Conservation (phyloP, 2,888 invertebrate species). For the Conomelus anceps region DNA sequence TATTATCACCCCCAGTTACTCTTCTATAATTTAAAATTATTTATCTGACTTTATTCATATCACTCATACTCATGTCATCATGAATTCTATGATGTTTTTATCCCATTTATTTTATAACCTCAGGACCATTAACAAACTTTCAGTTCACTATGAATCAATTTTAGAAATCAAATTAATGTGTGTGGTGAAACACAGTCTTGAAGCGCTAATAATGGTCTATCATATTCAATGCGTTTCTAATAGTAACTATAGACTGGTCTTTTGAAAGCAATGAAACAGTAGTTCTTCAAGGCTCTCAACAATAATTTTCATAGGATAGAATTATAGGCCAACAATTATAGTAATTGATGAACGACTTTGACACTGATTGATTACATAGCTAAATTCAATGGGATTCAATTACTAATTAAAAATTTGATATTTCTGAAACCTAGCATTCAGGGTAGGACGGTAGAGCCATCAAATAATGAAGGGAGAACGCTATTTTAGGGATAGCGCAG, state of each 20-base stretch:
- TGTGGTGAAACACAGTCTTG: neutral
- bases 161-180: neutral
- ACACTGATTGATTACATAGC: neutral
- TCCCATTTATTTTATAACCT: no score
- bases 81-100: no score
- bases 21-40: no score
- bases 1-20: no score
- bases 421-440: no score
- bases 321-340: neutral
- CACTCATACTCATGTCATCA: no score
- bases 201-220: neutral
- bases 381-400: neutral
- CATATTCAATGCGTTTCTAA: neutral
- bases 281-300: neutral
- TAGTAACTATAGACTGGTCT: neutral
- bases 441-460: no score
- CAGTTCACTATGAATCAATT: no score
- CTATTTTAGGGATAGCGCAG: no score
- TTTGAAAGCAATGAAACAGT: neutral
- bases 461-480: no score
- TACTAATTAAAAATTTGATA: neutral
- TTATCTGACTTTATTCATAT: no score
- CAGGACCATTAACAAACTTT: no score
- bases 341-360: neutral
- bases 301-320: neutral